Evolutionary conservation across 1,140 invertebrate genomes (phyloP).

Genomic region (Scaptodrosophila lebanonensis): DNA sequence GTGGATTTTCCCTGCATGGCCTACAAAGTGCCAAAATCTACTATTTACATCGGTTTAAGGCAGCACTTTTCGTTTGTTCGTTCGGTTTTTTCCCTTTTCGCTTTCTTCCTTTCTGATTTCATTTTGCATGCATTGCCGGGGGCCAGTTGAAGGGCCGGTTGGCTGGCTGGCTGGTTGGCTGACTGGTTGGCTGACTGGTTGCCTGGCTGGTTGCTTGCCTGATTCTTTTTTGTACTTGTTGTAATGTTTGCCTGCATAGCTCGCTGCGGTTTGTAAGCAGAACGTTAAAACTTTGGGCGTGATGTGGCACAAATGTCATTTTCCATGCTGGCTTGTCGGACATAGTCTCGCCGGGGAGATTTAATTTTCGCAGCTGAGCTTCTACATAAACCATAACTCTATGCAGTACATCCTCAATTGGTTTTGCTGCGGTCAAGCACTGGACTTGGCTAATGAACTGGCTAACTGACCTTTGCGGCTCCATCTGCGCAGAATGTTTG

Average conservation of each 20-base stretch:
- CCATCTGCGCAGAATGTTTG: too few relatives aligned
- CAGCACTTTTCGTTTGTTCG: too few relatives aligned
- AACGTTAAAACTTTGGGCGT: conserved; percentile 30
- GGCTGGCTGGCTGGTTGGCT: conserved; percentile 10
- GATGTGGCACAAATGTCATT: conserved; percentile 64
- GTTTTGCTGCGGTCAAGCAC: too few relatives aligned
- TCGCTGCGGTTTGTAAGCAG: too few relatives aligned
- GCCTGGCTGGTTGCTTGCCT: conserved; percentile 26
- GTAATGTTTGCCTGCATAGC: too few relatives aligned
- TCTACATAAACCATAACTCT: too few relatives aligned
- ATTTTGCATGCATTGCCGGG: conserved; percentile 63
- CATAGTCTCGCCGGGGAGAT: too few relatives aligned
- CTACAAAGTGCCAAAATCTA: conserved; percentile 12
- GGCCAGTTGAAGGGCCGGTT: conserved; percentile 6
- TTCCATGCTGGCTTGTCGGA: conserved; percentile 29
- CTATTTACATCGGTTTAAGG: conserved; percentile 64
- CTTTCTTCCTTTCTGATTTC: conserved; percentile 31
- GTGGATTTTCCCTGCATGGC: conserved; percentile 39
- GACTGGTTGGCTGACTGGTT: conserved; percentile 32
- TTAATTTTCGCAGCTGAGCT: too few relatives aligned
- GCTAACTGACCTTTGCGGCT: too few relatives aligned
- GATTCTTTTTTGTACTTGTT: too few relatives aligned
- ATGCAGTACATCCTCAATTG: too few relatives aligned
- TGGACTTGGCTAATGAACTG: too few relatives aligned
- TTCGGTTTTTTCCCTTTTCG: conserved; percentile 20